Evolutionary conservation across 2,888 invertebrate species (phyloP).

Genomic region (Branchellion lobata): DNA sequence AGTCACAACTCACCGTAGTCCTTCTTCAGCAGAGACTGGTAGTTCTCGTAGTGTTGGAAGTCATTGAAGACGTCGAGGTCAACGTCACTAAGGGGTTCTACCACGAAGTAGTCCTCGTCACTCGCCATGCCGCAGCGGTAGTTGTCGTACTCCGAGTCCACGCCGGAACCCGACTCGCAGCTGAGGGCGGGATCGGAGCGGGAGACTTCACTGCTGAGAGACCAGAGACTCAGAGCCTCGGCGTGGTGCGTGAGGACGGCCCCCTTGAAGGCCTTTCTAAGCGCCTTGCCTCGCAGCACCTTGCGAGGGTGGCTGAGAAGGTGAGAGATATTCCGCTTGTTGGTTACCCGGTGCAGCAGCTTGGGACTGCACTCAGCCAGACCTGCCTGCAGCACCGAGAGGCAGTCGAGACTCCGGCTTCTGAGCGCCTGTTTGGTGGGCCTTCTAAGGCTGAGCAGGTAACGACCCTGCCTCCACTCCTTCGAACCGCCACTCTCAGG

Average conservation of each 20-base stretch:
- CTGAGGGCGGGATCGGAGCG: conserved; percentile 59
- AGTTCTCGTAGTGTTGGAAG: conserved; percentile 52
- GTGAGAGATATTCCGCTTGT: conserved; percentile 21
- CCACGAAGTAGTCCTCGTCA: conserved; percentile 62
- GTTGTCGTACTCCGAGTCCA: conserved; percentile 75
- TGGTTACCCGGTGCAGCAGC: conserved; percentile 23
- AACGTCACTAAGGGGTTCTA: conserved; percentile 60
- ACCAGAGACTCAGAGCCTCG: conserved; percentile 60
- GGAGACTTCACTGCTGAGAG: conserved; percentile 61
- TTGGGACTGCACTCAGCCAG: conserved; percentile 20
- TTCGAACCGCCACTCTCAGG: not conserved
- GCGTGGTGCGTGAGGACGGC: not conserved
- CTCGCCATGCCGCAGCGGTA: conserved; percentile 66
- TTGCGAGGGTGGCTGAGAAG: not conserved
- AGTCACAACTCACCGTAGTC: not conserved
- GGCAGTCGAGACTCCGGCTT: conserved; percentile 25
- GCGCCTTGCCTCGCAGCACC: not conserved
- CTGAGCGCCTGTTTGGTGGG: not conserved
- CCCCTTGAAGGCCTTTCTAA: not conserved
- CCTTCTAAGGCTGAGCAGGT: not conserved
- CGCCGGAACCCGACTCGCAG: conserved; percentile 61
- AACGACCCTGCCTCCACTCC: too few relatives aligned
- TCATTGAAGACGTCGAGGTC: conserved; percentile 62
- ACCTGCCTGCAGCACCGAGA: not conserved
- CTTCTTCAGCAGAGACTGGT: conserved; percentile 27